phyloP scores from a whole-genome alignment of 2,113 vertebrate genomes.

The Prochilodus magdalenae region DNA sequence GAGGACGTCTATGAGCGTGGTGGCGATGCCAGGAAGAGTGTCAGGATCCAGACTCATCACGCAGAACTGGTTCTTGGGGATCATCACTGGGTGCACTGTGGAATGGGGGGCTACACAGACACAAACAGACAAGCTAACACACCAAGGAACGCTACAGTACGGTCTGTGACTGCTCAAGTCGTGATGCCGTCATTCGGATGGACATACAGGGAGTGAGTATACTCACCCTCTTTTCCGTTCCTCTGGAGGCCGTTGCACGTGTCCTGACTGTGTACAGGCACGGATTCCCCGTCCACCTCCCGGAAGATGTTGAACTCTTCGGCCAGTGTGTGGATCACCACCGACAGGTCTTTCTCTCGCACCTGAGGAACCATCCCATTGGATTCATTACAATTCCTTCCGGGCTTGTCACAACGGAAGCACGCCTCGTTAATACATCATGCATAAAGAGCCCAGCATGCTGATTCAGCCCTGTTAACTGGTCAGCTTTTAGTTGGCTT shows the following conservation, averaged over 20 bases:
- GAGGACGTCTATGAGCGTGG: constrained; percentile 92
- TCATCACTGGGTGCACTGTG: constrained; percentile 91
- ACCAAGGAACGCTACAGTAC: background rate
- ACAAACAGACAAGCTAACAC: background rate
- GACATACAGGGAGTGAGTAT: background rate
- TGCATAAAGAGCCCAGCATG: constrained; percentile 9
- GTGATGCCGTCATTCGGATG: background rate
- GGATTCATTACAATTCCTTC: background rate
- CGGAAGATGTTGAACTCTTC: constrained; percentile 92
- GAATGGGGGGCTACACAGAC: constrained; percentile 76
- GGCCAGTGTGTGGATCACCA: constrained; percentile 88
- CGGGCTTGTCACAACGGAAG: background rate
- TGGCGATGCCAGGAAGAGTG: constrained; percentile 92
- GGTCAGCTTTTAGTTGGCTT: background rate
- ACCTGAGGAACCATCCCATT: constrained; percentile 75
- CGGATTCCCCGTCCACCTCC: constrained; percentile 87
- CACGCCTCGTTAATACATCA: constrained; percentile 8
- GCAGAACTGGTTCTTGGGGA: constrained; percentile 93
- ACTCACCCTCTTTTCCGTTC: constrained; percentile 76
- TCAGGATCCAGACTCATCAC: constrained; percentile 93
- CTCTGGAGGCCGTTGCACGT: constrained; percentile 82
- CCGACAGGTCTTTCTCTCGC: constrained; percentile 89
- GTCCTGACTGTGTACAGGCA: constrained; percentile 78
- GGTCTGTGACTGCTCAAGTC: background rate
- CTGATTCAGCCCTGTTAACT: background rate